Base-by-base conservation (phyloP, 2,113 vertebrate genomes). In the Anhinga anhinga region DNA sequence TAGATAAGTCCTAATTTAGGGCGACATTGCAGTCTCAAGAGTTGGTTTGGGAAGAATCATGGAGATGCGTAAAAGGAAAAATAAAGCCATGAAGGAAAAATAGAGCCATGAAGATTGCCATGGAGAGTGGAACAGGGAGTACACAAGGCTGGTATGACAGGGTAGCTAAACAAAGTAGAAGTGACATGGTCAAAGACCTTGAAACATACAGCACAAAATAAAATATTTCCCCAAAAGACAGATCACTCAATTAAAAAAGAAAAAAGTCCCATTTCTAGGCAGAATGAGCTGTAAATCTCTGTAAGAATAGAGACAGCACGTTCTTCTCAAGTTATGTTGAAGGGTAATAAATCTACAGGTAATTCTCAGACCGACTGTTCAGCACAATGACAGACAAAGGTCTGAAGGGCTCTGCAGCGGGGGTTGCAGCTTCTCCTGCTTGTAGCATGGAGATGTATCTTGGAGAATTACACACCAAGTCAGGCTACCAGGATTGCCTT, bases 221-320 rank as follows among this genome's bases (percentile, higher is more conserved):
- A 93, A 97, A 80, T 73, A 91, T 93, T 95, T 89, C 81, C 73
- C 70, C 91, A n/a, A 89, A 89, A 97, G 95, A 93, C 73, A 95
- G 83, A 95, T 95, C 56, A 58, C 73, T 95, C 95, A 85, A 92
- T 94, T 95, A 94, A 88, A 95, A 92, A 79, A 80, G 55, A 73
- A 83, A 79, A 94, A 88, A 65, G n/a, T 34, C 32, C 32, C 5
- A 49, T 89, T 96, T 93, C 92, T 86, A 62, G 71, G 71, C 55
- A 83, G 96, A 89, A 91, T 17, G 47, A 89, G 79, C 58, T 91
- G 93, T 95, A 96, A 95, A 97, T 96, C 94, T 95, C 50, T 44
- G 36, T 15, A 45, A 82, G 91, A 95, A 97, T 49, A 93, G 88
- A 94, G 93, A 94, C 70, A 77, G 73, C 29, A 59, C 0, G 3